phyloP scores from a whole-genome alignment of 2,797 vertebrate genomes.

The Leptodactylus fallax region DNA sequence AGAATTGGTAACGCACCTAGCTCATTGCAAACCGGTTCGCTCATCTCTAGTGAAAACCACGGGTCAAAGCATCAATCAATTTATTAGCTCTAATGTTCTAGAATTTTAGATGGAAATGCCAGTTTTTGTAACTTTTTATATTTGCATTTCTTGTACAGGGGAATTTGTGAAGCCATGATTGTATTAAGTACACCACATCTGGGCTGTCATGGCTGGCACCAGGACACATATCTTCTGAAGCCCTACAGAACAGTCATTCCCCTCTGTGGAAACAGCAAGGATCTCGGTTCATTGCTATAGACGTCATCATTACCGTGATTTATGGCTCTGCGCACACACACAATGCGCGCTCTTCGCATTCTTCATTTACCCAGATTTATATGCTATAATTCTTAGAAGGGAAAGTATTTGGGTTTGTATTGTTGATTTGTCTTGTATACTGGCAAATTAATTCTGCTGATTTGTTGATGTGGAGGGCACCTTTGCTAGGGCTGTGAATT shows the following conservation, averaged over 20 bases:
- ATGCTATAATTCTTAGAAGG: slow-evolving; percentile 4
- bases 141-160: background rate
- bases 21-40: no score
- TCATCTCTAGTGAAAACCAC: no score
- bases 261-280: background rate
- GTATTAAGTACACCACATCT: background rate
- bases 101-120: background rate
- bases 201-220: background rate
- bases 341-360: background rate
- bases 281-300: background rate
- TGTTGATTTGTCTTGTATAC: slow-evolving; percentile 44
- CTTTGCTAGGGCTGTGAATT: slow-evolving; percentile 8
- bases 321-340: background rate
- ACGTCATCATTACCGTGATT: slow-evolving; percentile 16
- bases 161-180: background rate
- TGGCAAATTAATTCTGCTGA: slow-evolving; percentile 29
- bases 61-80: background rate
- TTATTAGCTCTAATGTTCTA: background rate
- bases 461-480: slow-evolving; percentile 4
- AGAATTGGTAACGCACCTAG: no score
- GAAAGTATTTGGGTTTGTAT: slow-evolving; percentile 21
- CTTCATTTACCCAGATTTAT: slow-evolving; percentile 22
- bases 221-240: slow-evolving; percentile 22
- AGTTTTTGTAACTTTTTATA: background rate
- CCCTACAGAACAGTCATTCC: background rate